A percentile compares a stretch with the other conserved stretches of the same genome.
These are phyloP conservation scores for Carposina sasakii DNA, from an alignment of 1,140 invertebrate species.

Conservation along the genomic window DNA sequence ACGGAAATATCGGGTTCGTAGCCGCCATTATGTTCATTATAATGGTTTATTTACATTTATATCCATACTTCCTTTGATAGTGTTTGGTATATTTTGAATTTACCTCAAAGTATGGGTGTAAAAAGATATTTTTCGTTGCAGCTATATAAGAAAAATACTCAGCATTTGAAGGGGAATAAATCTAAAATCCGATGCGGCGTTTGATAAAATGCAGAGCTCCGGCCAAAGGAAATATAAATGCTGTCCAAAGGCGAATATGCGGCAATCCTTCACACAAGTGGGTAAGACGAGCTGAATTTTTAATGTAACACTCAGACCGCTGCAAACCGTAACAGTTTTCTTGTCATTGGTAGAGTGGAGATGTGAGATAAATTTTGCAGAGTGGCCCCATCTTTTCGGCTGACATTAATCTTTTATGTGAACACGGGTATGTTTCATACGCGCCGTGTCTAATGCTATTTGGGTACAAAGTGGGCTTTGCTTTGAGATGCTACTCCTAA, in stretches of 20 bases:
- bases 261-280: constrained; percentile 71
- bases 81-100: too few relatives aligned
- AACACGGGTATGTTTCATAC: constrained; percentile 61
- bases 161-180: too few relatives aligned
- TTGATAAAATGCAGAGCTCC: constrained; percentile 34
- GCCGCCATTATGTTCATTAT: constrained; percentile 60
- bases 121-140: too few relatives aligned
- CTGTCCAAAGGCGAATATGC: constrained; percentile 66
- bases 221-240: constrained; percentile 69
- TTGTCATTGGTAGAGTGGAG: constrained; percentile 68
- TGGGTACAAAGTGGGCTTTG: constrained; percentile 40
- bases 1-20: constrained; percentile 62
- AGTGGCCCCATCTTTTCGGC: constrained; percentile 71
- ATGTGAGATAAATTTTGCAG: constrained; percentile 72
- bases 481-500: constrained; percentile 17
- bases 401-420: constrained; percentile 68
- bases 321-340: constrained; percentile 72
- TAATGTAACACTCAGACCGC: constrained; percentile 71
- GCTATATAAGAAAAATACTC: too few relatives aligned
- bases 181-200: constrained; percentile 27
- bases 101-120: too few relatives aligned
- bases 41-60: too few relatives aligned
- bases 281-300: constrained; percentile 69
- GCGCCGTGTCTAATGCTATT: constrained; percentile 58
- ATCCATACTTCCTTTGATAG: too few relatives aligned